phyloP scores from a whole-genome alignment of 2,113 vertebrate genomes.

The Pelecanoides urinatrix region DNA sequence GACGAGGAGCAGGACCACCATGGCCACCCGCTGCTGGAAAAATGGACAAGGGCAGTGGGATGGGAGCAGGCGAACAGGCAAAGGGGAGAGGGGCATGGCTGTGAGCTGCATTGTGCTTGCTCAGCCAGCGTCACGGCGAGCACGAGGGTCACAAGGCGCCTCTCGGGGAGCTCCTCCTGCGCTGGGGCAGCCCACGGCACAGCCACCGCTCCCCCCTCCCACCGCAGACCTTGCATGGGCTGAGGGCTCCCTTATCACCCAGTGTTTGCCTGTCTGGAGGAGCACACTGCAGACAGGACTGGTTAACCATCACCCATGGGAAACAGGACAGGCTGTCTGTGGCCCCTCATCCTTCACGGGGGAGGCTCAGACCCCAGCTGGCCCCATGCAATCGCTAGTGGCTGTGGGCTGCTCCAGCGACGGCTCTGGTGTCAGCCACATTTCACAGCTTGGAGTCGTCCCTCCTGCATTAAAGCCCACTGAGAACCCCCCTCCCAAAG shows the following conservation, averaged over 20 bases:
- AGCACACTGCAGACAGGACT: accelerated
- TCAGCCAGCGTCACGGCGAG: not conserved
- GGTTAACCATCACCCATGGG: not conserved
- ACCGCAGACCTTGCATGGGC: accelerated
- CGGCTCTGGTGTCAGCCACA: not conserved
- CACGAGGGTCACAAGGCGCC: not conserved
- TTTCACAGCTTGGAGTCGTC: not conserved
- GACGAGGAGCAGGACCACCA: not conserved
- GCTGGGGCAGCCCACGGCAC: not conserved
- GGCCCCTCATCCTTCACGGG: not conserved
- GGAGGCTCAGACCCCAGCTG: not conserved
- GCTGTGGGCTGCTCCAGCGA: not conserved
- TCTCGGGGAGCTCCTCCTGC: not conserved
- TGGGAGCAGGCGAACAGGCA: not conserved
- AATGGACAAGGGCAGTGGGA: not conserved
- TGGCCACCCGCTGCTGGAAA: not conserved
- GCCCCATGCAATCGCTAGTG: accelerated
- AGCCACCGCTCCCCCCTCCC: not conserved
- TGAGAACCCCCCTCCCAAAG: not conserved
- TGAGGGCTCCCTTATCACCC: not conserved
- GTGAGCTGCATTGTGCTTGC: slow-evolving; percentile 12
- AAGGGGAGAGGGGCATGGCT: not conserved
- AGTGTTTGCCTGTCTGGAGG: not conserved
- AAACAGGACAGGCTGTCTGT: not conserved
- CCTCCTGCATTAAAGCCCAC: accelerated